Evolutionary conservation across 1,140 invertebrate genomes (phyloP), one percentile per base, ranked within the genome.

Genomic region (Hetaerina americana): DNA sequence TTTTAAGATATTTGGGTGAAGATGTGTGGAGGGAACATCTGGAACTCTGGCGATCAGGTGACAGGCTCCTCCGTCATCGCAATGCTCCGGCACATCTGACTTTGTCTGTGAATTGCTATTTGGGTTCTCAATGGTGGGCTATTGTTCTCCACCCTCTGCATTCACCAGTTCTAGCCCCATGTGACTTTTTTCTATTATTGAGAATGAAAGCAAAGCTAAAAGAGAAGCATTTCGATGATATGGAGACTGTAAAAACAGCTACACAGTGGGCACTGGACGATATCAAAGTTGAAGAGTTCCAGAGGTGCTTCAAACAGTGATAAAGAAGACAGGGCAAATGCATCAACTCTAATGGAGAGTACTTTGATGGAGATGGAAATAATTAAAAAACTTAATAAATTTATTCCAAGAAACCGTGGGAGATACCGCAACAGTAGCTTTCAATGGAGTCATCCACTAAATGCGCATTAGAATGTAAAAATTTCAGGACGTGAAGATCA

Each of bases 151-250:
- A 29, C 57, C 57, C 57, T 67, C 22, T 12, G 27, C 26, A 31
- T 70, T 70, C n/a, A 12, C 29, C 70, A 70, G 70, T 49, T 6
- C 70, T 70, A 71, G 70, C 31, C 40, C 70, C 57, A 25, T 71
- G 57, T 28, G 57, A 71, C 70, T 66, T 66, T 71, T 71, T 29
- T 31, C 40, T 73, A 57, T 27, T 69, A 24, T 49, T 72, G 26
- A 25, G 57, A 29, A 69, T 66, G 57, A 18, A 69, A 57, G 29
- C 66, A 57, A 70, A 6, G 40, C 49, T 71, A 71, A 71, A 71
- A 71, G 70, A 57, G 49, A 71, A 71, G 70, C 70, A 57, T 71
- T 71, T 71, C 31, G 49, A 71, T 71, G 70, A 71, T 68, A 26
- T 71, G 70, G 49, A 71, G 70, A 57, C 22, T n/a, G 26, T 71